Percentiles rank a stretch among this genome's conserved stretches.
These are phyloP conservation scores for Geothlypis trichas DNA, from an alignment of 2,113 vertebrate genomes.

Conservation along the genomic window DNA sequence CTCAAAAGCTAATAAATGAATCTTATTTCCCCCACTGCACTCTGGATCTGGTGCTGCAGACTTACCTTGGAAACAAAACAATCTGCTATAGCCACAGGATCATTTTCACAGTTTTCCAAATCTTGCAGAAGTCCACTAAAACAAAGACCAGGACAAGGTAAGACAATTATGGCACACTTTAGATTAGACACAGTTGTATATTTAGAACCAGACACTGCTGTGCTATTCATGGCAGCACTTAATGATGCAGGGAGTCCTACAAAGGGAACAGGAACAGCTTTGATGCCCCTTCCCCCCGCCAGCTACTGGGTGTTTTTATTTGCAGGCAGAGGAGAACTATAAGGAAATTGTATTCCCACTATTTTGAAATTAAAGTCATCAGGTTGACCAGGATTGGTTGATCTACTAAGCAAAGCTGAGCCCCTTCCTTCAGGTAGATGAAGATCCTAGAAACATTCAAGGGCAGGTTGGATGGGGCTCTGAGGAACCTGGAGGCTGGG, in stretches of 20 bases:
- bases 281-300: not conserved
- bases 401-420: not conserved
- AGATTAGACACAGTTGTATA: not conserved
- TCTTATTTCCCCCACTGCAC: not conserved
- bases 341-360: not conserved
- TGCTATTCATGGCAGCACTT: not conserved
- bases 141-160: not conserved
- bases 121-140: conserved; percentile 87
- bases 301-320: not conserved
- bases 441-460: not conserved
- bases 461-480: not conserved
- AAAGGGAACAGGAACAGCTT: not conserved
- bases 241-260: not conserved
- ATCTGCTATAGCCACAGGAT: conserved; percentile 89
- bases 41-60: not conserved
- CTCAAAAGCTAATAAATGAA: not conserved
- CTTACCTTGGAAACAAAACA: conserved; percentile 97
- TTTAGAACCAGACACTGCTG: not conserved
- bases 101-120: conserved; percentile 87
- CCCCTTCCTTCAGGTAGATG: not conserved
- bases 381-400: not conserved
- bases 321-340: not conserved
- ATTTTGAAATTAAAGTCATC: not conserved
- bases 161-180: not conserved
- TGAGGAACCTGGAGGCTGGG: not conserved